Conservation (phyloP, 2,888 invertebrate genomes). For the Pristionchus exspectatus region DNA sequence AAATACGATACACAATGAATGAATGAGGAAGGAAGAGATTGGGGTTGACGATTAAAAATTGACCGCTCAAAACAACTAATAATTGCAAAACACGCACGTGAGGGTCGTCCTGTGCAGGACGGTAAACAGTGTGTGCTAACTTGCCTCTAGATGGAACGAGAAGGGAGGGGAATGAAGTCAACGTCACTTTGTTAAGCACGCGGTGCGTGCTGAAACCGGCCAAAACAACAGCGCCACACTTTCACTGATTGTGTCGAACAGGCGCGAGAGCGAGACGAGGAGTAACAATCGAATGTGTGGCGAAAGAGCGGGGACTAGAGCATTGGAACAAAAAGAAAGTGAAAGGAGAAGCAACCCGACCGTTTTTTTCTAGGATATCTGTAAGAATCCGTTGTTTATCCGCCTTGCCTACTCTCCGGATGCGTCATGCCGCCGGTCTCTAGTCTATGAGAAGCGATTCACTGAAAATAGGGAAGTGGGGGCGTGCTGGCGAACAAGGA, state of each 20-base stretch:
- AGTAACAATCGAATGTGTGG: constrained; percentile 5
- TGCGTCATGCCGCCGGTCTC: not conserved
- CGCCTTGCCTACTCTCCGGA: not conserved
- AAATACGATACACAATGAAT: not conserved
- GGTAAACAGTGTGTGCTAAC: not conserved
- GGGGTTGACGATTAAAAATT: not conserved
- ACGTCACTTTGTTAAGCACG: not conserved
- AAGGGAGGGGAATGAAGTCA: not conserved
- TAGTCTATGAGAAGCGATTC: not conserved
- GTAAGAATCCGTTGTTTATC: constrained; percentile 14
- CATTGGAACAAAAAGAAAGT: not conserved
- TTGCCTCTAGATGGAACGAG: not conserved
- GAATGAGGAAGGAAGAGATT: not conserved
- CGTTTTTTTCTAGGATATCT: not conserved
- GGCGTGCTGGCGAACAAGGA: not conserved
- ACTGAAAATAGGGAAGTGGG: constrained; percentile 11
- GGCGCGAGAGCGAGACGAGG: not conserved
- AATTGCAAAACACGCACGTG: not conserved
- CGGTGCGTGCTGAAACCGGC: not conserved
- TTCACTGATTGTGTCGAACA: not conserved
- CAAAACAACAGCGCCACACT: constrained; percentile 15
- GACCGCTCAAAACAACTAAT: not conserved
- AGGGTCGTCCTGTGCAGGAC: not conserved
- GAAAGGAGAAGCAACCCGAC: not conserved
- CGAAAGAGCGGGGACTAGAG: not conserved